These are phyloP conservation scores for Adrianichthys oophorus DNA, from an alignment of 2,797 vertebrate species.

Conservation along the genomic window DNA sequence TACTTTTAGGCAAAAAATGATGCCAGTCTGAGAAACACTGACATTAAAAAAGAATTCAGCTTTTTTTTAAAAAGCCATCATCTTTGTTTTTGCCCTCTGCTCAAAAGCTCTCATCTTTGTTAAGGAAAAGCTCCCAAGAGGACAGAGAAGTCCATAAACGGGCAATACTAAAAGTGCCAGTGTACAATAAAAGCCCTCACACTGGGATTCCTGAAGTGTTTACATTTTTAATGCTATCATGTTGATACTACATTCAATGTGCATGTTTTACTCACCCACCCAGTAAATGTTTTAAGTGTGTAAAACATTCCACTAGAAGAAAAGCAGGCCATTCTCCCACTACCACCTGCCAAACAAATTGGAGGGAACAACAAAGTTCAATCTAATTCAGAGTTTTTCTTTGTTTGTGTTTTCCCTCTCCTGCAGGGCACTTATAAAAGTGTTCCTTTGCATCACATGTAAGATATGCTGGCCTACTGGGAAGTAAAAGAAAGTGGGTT, in stretches of 20 bases:
- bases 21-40: constrained; percentile 61
- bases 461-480: constrained; percentile 65
- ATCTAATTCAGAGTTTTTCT: constrained; percentile 72
- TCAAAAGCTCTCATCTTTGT: constrained; percentile 57
- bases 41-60: constrained; percentile 63
- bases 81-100: constrained; percentile 47
- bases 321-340: constrained; percentile 67
- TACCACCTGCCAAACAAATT: constrained; percentile 76
- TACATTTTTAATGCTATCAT: constrained; percentile 82
- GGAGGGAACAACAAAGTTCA: constrained; percentile 78
- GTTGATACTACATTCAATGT: constrained; percentile 74
- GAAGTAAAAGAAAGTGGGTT: constrained; percentile 70
- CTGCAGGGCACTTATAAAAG: constrained; percentile 70
- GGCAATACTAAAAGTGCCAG: constrained; percentile 62
- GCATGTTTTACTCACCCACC: constrained; percentile 70
- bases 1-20: constrained; percentile 63
- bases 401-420: constrained; percentile 72
- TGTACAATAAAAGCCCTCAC: constrained; percentile 60
- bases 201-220: constrained; percentile 66
- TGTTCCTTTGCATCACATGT: constrained; percentile 74
- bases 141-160: constrained; percentile 53
- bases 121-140: constrained; percentile 50
- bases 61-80: constrained; percentile 8
- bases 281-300: constrained; percentile 74
- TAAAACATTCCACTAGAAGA: constrained; percentile 71